Conservation (phyloP, 2,888 invertebrate species). For the Drosophila dives region DNA sequence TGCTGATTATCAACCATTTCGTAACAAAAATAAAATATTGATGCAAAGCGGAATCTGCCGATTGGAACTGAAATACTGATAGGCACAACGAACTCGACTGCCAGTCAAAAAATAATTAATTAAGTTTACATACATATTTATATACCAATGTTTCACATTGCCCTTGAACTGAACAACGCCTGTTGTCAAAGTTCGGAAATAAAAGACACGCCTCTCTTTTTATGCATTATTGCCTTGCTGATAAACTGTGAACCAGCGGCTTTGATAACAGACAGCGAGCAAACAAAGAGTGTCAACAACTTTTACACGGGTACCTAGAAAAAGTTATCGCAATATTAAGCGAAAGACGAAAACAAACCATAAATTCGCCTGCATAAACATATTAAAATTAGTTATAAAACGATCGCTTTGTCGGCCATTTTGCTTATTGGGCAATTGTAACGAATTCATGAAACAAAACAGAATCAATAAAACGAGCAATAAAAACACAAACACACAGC, state of each 20-base stretch:
- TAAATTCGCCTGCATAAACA: background rate
- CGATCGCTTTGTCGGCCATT: slow-evolving; percentile 54
- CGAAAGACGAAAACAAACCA: slow-evolving; percentile 14
- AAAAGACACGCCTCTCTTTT: slow-evolving; percentile 45
- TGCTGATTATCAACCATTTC: slow-evolving; percentile 58
- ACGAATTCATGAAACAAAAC: slow-evolving; percentile 68
- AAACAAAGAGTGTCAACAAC: slow-evolving; percentile 21
- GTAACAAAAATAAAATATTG: slow-evolving; percentile 62
- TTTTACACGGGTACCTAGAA: slow-evolving; percentile 11
- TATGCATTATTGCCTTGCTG: slow-evolving; percentile 29
- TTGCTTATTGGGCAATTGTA: slow-evolving; percentile 62
- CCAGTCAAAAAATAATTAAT: slow-evolving; percentile 13
- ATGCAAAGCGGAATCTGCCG: slow-evolving; percentile 24
- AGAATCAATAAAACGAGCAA: slow-evolving; percentile 63
- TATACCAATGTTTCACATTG: slow-evolving; percentile 5
- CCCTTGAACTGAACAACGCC: slow-evolving; percentile 42
- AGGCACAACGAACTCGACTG: slow-evolving; percentile 40
- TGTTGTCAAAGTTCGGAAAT: slow-evolving; percentile 20
- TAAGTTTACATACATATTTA: slow-evolving; percentile 4
- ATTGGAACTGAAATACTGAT: slow-evolving; percentile 35
- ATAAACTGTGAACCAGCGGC: slow-evolving; percentile 22
- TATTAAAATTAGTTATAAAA: slow-evolving; percentile 34
- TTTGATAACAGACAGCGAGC: slow-evolving; percentile 16
- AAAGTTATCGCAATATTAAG: background rate
- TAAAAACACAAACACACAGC: slow-evolving; percentile 28